Conservation (phyloP, 2,888 invertebrate genomes). For the Noctua janthe region DNA sequence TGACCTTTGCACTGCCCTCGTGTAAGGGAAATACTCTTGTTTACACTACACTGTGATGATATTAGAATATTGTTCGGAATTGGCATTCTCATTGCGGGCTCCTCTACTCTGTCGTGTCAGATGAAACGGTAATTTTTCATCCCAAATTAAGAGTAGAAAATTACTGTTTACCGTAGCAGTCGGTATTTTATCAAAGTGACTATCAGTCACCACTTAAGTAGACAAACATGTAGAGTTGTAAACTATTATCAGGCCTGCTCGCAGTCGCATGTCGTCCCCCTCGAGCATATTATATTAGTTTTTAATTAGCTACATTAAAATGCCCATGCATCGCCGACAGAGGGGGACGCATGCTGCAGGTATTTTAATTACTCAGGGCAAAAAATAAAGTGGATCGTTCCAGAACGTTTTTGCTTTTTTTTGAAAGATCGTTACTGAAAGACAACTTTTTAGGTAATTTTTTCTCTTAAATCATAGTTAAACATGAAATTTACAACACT, state of each 20-base stretch:
- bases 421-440: background rate
- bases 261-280: background rate
- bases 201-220: background rate
- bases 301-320: slow-evolving; percentile 43
- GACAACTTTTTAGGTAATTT: no score
- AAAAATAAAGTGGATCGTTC: slow-evolving; percentile 18
- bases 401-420: background rate
- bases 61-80: background rate
- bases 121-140: background rate
- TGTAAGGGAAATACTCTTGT: background rate
- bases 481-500: no score
- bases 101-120: background rate
- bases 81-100: background rate
- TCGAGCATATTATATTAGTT: slow-evolving; percentile 26
- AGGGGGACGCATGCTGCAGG: slow-evolving; percentile 5
- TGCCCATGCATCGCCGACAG: slow-evolving; percentile 28
- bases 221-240: background rate
- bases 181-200: background rate
- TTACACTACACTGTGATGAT: background rate
- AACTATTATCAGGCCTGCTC: background rate
- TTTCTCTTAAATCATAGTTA: no score
- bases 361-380: slow-evolving; percentile 31
- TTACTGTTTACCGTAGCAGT: background rate
- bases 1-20: background rate
- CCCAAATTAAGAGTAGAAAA: background rate